Conservation (phyloP, 2,797 vertebrate species). For the Oceanodroma leucorhoa region DNA sequence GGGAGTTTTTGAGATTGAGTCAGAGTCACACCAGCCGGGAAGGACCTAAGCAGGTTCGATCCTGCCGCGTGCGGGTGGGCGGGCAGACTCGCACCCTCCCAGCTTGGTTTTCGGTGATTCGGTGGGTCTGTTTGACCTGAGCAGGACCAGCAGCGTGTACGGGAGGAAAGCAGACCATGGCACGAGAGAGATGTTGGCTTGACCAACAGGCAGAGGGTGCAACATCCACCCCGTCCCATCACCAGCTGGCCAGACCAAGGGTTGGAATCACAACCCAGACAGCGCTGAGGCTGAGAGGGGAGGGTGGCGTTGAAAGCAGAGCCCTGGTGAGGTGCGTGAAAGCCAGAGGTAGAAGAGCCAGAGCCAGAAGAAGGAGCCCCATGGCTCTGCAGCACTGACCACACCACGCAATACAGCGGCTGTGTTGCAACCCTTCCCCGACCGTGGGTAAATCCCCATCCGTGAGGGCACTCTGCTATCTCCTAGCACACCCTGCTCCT, state of each 20-base stretch:
- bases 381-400: accelerated
- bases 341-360: too few species aligned
- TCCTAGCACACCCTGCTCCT: neutral
- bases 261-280: neutral
- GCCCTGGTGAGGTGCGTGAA: neutral
- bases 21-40: neutral
- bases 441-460: accelerated
- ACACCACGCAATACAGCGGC: too few species aligned
- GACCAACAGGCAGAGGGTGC: neutral
- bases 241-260: neutral
- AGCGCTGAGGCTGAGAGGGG: neutral
- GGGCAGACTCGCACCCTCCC: neutral
- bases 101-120: neutral
- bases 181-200: neutral
- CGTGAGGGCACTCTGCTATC: neutral
- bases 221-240: accelerated
- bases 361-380: neutral
- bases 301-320: neutral
- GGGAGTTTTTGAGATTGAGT: neutral
- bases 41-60: neutral
- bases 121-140: neutral
- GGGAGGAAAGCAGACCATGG: neutral
- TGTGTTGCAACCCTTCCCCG: accelerated
- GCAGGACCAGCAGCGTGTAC: neutral
- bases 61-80: accelerated